Conservation (phyloP, 2,888 invertebrate genomes). For the Drosophila flavopinicola region DNA sequence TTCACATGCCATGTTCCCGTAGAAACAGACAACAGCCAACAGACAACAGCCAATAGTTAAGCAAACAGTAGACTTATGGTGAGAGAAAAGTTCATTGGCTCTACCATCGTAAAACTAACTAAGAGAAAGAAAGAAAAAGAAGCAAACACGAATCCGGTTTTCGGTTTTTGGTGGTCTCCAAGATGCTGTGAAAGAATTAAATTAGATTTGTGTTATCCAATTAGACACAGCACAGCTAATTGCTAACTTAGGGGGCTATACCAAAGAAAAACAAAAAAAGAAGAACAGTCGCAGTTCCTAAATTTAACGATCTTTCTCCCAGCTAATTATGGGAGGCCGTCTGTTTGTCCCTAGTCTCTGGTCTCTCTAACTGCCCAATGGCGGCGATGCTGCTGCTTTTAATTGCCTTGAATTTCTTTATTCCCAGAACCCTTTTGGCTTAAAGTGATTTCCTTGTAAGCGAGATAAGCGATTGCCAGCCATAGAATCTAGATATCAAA, state of each 20-base stretch:
- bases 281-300: constrained; percentile 16
- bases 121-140: constrained; percentile 8
- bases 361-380: constrained; percentile 28
- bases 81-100: constrained; percentile 74
- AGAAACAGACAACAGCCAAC: constrained; percentile 7
- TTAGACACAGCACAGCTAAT: constrained; percentile 64
- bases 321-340: constrained; percentile 65
- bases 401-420: constrained; percentile 70
- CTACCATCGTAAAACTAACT: constrained; percentile 52
- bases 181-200: constrained; percentile 70
- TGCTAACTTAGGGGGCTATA: constrained; percentile 12
- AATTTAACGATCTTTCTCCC: constrained; percentile 73
- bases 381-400: constrained; percentile 52
- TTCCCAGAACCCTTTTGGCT: constrained; percentile 67
- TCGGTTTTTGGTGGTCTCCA: constrained; percentile 37
- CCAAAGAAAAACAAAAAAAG: too few relatives aligned
- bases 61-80: constrained; percentile 31
- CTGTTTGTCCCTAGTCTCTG: constrained; percentile 21
- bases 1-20: constrained; percentile 69
- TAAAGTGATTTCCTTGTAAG: constrained; percentile 62
- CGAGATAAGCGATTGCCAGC: constrained; percentile 9
- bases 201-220: constrained; percentile 72
- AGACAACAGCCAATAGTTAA: constrained; percentile 13
- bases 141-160: constrained; percentile 33
- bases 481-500: constrained; percentile 24